Conservation (phyloP, 2,113 vertebrate species). For the Amia ocellicauda region DNA sequence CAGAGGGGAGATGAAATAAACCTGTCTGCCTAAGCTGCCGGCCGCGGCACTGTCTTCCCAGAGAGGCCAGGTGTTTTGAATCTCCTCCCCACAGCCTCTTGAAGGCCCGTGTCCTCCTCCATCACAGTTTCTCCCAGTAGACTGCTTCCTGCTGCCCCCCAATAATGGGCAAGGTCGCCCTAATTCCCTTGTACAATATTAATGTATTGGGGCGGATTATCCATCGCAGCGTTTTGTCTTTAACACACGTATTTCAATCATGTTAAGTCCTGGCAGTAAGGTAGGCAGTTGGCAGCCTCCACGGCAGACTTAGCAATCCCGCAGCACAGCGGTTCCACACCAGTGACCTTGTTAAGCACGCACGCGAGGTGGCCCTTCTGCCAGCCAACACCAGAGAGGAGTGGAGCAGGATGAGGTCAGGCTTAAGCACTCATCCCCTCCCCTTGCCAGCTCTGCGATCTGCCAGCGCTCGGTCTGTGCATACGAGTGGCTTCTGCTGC, state of each 20-base stretch:
- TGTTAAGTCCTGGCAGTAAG: conserved; percentile 36
- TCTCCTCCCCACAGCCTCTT: too few species aligned
- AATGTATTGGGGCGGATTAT: conserved; percentile 53
- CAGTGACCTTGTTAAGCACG: conserved; percentile 19
- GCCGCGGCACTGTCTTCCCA: too few species aligned
- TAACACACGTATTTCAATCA: conserved; percentile 33
- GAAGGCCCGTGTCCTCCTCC: background rate
- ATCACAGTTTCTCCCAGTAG: background rate
- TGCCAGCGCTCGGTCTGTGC: too few species aligned
- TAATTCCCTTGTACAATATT: too few species aligned
- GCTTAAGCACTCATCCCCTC: too few species aligned
- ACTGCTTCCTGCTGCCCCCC: background rate
- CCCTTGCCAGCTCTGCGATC: too few species aligned
- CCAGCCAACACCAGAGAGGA: conserved; percentile 3
- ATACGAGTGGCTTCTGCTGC: too few species aligned
- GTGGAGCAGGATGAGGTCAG: background rate
- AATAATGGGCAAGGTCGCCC: background rate
- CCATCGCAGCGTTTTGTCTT: conserved; percentile 50
- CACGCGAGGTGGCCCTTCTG: conserved; percentile 3
- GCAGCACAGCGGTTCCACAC: conserved; percentile 10
- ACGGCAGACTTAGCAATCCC: conserved; percentile 8
- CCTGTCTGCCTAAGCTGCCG: too few species aligned
- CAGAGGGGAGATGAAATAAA: too few species aligned
- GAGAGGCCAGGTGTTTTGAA: too few species aligned
- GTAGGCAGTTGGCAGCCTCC: conserved; percentile 8